phyloP scores from a whole-genome alignment of 2,888 invertebrate species.

The Dicyrtoma fusca region DNA sequence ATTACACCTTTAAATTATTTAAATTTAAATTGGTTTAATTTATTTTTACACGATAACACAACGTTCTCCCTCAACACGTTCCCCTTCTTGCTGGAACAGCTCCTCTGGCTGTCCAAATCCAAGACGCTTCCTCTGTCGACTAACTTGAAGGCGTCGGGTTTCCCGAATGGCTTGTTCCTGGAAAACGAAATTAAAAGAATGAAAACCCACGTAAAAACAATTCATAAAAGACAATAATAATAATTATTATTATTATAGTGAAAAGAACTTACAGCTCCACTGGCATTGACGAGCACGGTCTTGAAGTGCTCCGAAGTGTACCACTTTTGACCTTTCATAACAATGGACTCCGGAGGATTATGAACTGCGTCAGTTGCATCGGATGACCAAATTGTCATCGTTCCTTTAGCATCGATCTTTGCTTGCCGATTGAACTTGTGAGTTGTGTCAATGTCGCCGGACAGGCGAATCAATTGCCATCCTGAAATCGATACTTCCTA shows the following conservation, averaged over 20 bases:
- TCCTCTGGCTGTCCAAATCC: constrained; percentile 50
- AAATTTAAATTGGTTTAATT: constrained; percentile 4
- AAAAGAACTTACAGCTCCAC: constrained; percentile 70
- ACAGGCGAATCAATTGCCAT: constrained; percentile 82
- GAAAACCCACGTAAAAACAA: too few relatives aligned
- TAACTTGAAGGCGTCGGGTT: constrained; percentile 45
- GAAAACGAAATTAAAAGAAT: too few relatives aligned
- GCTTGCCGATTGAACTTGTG: constrained; percentile 91
- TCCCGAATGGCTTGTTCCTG: constrained; percentile 57
- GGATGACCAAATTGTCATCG: constrained; percentile 86
- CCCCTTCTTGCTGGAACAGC: constrained; percentile 52
- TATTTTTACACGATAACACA: constrained; percentile 49
- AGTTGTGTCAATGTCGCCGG: constrained; percentile 74
- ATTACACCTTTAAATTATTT: not conserved
- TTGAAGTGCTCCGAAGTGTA: constrained; percentile 81
- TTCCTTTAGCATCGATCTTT: constrained; percentile 76
- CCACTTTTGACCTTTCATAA: constrained; percentile 95
- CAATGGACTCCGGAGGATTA: constrained; percentile 83
- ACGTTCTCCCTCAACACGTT: constrained; percentile 47
- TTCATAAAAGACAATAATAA: too few relatives aligned
- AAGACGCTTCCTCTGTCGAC: constrained; percentile 48
- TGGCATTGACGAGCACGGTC: constrained; percentile 76
- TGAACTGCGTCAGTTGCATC: constrained; percentile 71
- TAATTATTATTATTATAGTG: too few relatives aligned
- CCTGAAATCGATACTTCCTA: constrained; percentile 74